Base-by-base conservation (phyloP, 2,113 vertebrate species). In the Otus sunia region DNA sequence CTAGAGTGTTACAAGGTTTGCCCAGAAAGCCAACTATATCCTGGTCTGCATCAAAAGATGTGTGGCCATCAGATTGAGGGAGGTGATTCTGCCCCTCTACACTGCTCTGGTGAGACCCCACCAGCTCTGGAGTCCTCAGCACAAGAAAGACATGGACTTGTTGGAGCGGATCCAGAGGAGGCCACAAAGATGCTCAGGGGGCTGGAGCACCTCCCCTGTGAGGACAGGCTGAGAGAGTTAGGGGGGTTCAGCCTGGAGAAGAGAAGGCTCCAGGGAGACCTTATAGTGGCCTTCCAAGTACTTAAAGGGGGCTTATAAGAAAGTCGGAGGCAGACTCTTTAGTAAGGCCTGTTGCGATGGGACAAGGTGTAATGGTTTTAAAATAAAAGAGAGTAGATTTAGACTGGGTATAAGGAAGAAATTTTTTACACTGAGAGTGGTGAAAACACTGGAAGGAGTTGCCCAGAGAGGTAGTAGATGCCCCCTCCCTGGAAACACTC, bases 1-100 rank as follows among this genome's bases (percentile, higher is more conserved):
- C 36, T 68, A 19, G 36, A 45, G 25, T 32, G n/a, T 58, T 68
- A 52, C 8, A 43, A 43, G 45, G 75, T 88, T 56, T 82, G 52
- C 25, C 32, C 36, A 67, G 71, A 72, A 82, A 56, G 41, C 47
- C n/a, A 53, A 5, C 14, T 0, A 0, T 53, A 37, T 30, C 62
- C 47, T 74, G 52, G 43, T 17, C 68, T 55, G 27, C 52, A 56
- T 56, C 49, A 34, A 19, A 37, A 83, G 59, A 3, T 78, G 25
- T 0, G 1, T 50, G 66, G 17, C 27, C 39, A 68, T 47, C 22
- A 27, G 36, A 25, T 18, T 0, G 0, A 69, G 21, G 41, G 41
- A 52, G 60, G 45, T 20, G 37, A 29, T 62, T 39, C 67, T 73
- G 27, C 30, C n/a, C 37, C 30, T 71, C 36, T 71, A 1, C 32